A percentile compares a stretch with the other conserved stretches of the same genome.
Evolutionary conservation across 2,113 vertebrate species (phyloP).

Genomic region (Scomber colias): DNA sequence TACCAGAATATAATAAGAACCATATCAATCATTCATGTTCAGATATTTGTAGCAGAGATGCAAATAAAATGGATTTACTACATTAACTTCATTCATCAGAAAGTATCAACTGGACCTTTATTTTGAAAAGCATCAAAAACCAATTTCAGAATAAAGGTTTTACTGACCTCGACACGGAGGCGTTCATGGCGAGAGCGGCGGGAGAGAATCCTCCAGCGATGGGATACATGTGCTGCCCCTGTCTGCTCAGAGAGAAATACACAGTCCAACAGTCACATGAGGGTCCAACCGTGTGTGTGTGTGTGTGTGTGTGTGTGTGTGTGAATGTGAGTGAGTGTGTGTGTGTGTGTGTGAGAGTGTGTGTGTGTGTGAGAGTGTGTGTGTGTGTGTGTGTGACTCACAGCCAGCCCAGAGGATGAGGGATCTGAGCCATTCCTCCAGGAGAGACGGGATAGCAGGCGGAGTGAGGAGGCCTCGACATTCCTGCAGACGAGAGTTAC

Average conservation of each 20-base stretch:
- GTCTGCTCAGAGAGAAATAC: constrained; percentile 78
- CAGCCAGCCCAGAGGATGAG: constrained; percentile 92
- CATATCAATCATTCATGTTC: too few relatives aligned
- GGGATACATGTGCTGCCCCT: constrained; percentile 93
- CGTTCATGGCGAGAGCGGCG: constrained; percentile 92
- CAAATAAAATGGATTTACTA: too few relatives aligned
- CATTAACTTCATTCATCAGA: too few relatives aligned
- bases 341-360: not conserved
- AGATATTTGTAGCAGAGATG: too few relatives aligned
- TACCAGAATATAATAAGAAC: too few relatives aligned
- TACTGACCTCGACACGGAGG: constrained; percentile 95
- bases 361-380: not conserved
- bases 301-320: not conserved
- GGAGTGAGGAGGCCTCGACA: constrained; percentile 90
- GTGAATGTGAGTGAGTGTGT: not conserved
- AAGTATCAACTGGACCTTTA: too few relatives aligned
- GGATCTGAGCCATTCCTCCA: constrained; percentile 91
- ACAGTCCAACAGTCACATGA: not conserved
- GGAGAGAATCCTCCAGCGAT: constrained; percentile 92
- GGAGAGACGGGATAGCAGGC: constrained; percentile 94
- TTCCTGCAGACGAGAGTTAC: constrained; percentile 78
- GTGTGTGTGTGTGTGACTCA: constrained; percentile 49
- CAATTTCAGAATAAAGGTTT: too few relatives aligned
- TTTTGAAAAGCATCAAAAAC: too few relatives aligned
- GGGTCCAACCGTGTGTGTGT: not conserved